Conservation (phyloP, 2,797 vertebrate genomes). For the Anguilla anguilla region DNA sequence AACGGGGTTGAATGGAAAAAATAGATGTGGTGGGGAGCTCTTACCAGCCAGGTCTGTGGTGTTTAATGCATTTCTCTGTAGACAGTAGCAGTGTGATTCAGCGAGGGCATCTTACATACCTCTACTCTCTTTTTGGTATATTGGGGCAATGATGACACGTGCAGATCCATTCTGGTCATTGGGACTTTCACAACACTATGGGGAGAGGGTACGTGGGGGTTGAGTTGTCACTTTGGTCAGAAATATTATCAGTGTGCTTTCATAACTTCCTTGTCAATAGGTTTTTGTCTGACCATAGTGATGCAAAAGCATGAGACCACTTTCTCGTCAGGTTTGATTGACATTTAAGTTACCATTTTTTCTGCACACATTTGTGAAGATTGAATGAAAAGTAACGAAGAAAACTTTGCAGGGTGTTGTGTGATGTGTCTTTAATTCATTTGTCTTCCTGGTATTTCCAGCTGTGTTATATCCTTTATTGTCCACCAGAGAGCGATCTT, state of each 20-base stretch:
- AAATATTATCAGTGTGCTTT: not conserved
- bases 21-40: not conserved
- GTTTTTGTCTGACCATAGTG: no score
- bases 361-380: not conserved
- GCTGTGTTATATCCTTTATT: not conserved
- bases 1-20: not conserved
- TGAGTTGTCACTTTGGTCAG: not conserved
- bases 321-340: not conserved
- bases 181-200: not conserved
- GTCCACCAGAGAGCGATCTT: constrained; percentile 2
- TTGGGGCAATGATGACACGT: not conserved
- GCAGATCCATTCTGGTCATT: not conserved
- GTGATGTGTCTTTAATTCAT: not conserved
- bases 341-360: not conserved
- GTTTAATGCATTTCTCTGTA: not conserved
- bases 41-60: not conserved
- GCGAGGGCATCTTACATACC: not conserved
- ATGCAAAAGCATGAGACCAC: no score
- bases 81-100: not conserved
- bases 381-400: not conserved
- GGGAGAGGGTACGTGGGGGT: not conserved
- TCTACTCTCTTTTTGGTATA: not conserved
- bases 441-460: not conserved
- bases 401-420: not conserved
- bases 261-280: no score